These are phyloP conservation scores for Oryzias celebensis DNA, from an alignment of 2,113 vertebrate species.

Conservation along the genomic window DNA sequence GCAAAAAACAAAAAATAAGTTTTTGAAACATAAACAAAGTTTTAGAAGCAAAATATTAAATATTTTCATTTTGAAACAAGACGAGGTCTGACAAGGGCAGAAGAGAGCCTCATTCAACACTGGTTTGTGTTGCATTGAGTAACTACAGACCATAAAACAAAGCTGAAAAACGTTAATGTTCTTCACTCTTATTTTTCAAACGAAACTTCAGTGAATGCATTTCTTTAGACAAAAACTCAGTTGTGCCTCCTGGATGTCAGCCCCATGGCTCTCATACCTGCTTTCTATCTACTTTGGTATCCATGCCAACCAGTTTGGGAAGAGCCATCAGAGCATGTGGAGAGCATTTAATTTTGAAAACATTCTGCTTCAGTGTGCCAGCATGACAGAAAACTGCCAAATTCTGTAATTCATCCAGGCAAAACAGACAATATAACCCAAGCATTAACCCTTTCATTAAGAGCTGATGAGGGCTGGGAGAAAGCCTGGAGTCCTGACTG, in stretches of 20 bases:
- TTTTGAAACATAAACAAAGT: too few relatives aligned
- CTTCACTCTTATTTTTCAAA: conserved; percentile 1
- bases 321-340: not conserved
- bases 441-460: conserved; percentile 32
- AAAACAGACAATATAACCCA: conserved; percentile 1
- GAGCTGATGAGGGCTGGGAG: not conserved
- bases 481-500: not conserved
- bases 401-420: conserved; percentile 1
- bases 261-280: not conserved
- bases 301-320: conserved; percentile 10
- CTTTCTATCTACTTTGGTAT: conserved; percentile 9
- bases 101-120: too few relatives aligned
- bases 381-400: not conserved
- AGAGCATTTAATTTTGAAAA: conserved; percentile 14
- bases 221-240: not conserved
- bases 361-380: conserved; percentile 2
- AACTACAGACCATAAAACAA: too few relatives aligned
- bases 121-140: too few relatives aligned
- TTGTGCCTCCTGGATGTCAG: conserved; percentile 6
- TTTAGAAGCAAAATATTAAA: too few relatives aligned
- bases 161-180: too few relatives aligned
- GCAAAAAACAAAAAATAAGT: too few relatives aligned
- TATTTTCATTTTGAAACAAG: too few relatives aligned
- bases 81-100: too few relatives aligned
- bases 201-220: not conserved